Evolutionary conservation across 1,140 invertebrate species (phyloP).

Genomic region (Vanessa tameamea): DNA sequence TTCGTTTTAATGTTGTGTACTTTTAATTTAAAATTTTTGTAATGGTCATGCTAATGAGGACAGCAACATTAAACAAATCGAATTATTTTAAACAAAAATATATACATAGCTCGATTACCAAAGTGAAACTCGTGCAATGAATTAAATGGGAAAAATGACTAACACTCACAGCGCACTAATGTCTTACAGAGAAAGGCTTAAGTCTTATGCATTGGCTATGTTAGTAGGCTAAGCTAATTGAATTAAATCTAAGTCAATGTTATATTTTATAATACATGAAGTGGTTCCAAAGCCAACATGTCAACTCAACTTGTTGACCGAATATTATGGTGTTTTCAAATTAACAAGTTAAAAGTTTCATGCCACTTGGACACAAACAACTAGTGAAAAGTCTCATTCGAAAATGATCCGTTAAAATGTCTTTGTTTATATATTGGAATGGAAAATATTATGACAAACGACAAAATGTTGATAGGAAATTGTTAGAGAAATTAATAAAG

Average conservation of each 20-base stretch:
- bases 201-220: slow-evolving; percentile 1
- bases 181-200: slow-evolving; percentile 22
- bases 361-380: too few relatives aligned
- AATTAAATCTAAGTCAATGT: slow-evolving; percentile 20
- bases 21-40: neutral
- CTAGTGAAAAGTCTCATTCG: neutral
- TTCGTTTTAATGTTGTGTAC: neutral
- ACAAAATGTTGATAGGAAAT: slow-evolving; percentile 8
- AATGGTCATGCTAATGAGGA: neutral
- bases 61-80: neutral
- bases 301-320: neutral
- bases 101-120: neutral
- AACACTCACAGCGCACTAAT: neutral
- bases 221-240: slow-evolving; percentile 18
- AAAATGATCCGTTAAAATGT: slow-evolving; percentile 4
- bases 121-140: neutral
- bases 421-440: slow-evolving; percentile 20
- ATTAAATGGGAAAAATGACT: slow-evolving; percentile 38
- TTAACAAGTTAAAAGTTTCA: too few relatives aligned
- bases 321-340: neutral
- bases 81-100: neutral
- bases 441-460: slow-evolving; percentile 3
- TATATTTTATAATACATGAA: neutral
- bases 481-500: slow-evolving; percentile 16
- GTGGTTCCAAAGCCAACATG: neutral